Evolutionary conservation across 2,888 invertebrate species (phyloP), one percentile per base, ranked within the genome.

Genomic region (Ophion obscuratus): DNA sequence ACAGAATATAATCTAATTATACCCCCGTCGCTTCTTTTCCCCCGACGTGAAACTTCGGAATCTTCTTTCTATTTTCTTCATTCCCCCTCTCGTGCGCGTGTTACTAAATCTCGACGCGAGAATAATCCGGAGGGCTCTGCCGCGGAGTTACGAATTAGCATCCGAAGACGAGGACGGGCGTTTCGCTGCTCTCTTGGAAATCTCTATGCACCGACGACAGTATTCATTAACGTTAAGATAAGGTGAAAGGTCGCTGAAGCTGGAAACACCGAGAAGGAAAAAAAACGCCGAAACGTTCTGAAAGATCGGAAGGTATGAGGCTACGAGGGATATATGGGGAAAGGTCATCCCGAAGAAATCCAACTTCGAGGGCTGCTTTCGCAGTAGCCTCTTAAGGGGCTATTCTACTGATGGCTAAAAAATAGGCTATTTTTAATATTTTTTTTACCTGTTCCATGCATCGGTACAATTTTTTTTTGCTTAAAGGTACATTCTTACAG

Each of bases 141-240:
- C 67, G 61, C 20, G 57, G 47, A 70, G 78, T 66, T 82, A n/a
- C 24, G 82, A 85, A 85, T 85, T 85, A 85, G 79, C 85, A 85
- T 82, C 75, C 61, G 61, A 85, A 79, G 67, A 70, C 61, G 77
- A 73, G 27, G 61, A 67, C 57, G 71, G 66, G 62, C 61, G 70
- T 47, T 82, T 71, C 47, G 57, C 57, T 27, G 57, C 57, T 62
- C 53, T 36, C 73, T 59, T 66, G 17, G 61, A 77, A 66, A 81
- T 78, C 59, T 31, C 14, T 53, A 27, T 68, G 64, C 61, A 36
- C 62, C 68, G 44, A 44, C 40, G 53, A 85, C 85, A 87, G 86
- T 89, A 90, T 89, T 90, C 89, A 89, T 90, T 91, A 90, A 90
- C 89, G 88, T 84, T 86, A 86, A 88, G 87, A 87, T 84, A 81